A percentile compares a stretch with the other conserved stretches of the same genome.
Evolutionary conservation across 1,140 invertebrate species (phyloP).

Genomic region (Drosophila oshimai): DNA sequence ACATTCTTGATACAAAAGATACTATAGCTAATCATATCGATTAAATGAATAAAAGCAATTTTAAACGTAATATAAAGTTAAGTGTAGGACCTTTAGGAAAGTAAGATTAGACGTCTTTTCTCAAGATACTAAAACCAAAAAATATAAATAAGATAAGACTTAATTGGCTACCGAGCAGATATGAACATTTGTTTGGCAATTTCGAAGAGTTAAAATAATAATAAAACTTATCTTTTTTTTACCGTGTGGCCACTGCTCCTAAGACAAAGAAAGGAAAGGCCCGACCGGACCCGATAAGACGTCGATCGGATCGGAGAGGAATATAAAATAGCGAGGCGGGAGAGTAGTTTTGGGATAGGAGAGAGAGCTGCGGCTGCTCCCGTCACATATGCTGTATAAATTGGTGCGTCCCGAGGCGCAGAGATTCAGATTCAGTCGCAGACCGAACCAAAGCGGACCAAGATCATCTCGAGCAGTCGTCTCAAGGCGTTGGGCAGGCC

Average conservation of each 20-base stretch:
- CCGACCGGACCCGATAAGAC: conserved; percentile 33
- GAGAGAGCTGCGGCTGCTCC: conserved; percentile 8
- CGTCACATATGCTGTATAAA: conserved; percentile 40
- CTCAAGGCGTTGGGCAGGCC: background rate
- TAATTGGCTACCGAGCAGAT: background rate
- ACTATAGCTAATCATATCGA: too few relatives aligned
- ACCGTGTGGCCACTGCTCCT: conserved; percentile 12
- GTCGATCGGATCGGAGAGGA: conserved; percentile 3
- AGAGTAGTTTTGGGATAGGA: background rate
- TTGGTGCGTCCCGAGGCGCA: conserved; percentile 32
- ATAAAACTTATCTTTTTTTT: background rate
- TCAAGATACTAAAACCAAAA: background rate
- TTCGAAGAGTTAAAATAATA: background rate
- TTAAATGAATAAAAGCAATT: too few relatives aligned
- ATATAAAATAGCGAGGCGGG: background rate
- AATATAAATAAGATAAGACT: background rate
- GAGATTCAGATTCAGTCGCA: conserved; percentile 56
- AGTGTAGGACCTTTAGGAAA: too few relatives aligned
- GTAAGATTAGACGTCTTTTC: too few relatives aligned
- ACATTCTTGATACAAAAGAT: too few relatives aligned
- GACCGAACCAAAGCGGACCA: conserved; percentile 34
- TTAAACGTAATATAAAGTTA: too few relatives aligned
- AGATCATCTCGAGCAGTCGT: conserved; percentile 32
- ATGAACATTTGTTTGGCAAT: background rate
- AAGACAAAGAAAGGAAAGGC: conserved; percentile 56